These are phyloP conservation scores for Ctenomys sociabilis DNA, from an alignment of 2,113 vertebrate species.

Conservation along the genomic window DNA sequence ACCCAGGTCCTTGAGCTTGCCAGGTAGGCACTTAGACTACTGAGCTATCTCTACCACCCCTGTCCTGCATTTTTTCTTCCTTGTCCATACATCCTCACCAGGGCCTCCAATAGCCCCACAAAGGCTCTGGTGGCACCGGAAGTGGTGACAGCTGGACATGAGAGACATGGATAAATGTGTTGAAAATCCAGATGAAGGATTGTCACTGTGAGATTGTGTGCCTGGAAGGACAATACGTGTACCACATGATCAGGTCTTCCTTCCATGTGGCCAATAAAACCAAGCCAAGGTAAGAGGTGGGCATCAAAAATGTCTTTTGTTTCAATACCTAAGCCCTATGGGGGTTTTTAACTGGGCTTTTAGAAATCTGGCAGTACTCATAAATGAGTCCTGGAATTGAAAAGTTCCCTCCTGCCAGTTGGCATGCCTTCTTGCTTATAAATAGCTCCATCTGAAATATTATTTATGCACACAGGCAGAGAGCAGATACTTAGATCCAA, in stretches of 20 bases:
- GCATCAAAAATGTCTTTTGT: slow-evolving; percentile 6
- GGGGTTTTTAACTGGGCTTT: not conserved
- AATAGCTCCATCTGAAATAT: not conserved
- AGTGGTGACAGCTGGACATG: not conserved
- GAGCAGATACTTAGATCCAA: not conserved
- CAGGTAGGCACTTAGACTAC: no score
- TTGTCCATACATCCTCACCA: not conserved
- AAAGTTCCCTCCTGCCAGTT: not conserved
- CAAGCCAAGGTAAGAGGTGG: not conserved
- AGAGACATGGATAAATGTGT: not conserved
- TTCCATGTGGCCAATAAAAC: not conserved
- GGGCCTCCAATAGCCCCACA: not conserved
- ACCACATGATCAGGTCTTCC: not conserved
- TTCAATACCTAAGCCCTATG: not conserved
- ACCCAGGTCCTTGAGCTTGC: no score
- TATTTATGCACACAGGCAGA: not conserved
- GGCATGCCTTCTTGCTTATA: not conserved
- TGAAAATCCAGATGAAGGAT: no score
- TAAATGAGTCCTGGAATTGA: not conserved
- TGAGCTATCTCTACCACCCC: no score
- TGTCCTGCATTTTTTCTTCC: not conserved
- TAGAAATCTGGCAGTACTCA: not conserved
- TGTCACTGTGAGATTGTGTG: no score
- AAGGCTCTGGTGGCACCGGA: not conserved
- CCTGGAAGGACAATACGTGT: no score